These are phyloP conservation scores for Drepanosiphum platanoidis DNA, from an alignment of 2,888 invertebrate species.

Conservation along the genomic window DNA sequence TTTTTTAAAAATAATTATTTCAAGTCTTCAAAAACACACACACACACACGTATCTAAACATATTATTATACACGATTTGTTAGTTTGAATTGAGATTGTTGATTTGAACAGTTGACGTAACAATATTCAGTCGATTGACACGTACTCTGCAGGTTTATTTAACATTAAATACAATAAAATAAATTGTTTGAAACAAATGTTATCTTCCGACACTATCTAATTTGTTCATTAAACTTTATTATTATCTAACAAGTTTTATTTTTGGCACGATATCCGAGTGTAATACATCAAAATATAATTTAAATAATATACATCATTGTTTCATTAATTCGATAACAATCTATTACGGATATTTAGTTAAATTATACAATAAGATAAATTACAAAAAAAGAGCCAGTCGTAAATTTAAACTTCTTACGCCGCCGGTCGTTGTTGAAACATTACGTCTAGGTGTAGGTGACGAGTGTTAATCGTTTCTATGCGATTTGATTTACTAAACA, in stretches of 20 bases:
- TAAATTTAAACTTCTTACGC: too few relatives aligned
- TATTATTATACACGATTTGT: too few relatives aligned
- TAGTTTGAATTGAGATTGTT: too few relatives aligned
- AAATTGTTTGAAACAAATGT: not conserved
- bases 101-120: too few relatives aligned
- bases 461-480: not conserved
- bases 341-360: not conserved
- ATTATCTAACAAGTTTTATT: not conserved
- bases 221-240: constrained; percentile 26
- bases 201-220: not conserved
- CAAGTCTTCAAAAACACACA: too few relatives aligned
- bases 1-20: too few relatives aligned
- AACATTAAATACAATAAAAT: not conserved
- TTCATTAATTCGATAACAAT: not conserved
- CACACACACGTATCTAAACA: too few relatives aligned
- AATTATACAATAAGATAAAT: not conserved
- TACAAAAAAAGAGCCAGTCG: too few relatives aligned
- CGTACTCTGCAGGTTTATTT: not conserved
- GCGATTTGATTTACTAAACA: too few relatives aligned
- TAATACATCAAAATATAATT: not conserved
- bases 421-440: too few relatives aligned
- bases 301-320: not conserved
- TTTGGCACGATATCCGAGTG: not conserved
- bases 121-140: not conserved
- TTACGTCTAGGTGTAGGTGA: not conserved